Percentiles rank a stretch among this genome's conserved stretches.
Conservation (phyloP, 2,113 vertebrate species). For the Ctenodactylus gundi region DNA sequence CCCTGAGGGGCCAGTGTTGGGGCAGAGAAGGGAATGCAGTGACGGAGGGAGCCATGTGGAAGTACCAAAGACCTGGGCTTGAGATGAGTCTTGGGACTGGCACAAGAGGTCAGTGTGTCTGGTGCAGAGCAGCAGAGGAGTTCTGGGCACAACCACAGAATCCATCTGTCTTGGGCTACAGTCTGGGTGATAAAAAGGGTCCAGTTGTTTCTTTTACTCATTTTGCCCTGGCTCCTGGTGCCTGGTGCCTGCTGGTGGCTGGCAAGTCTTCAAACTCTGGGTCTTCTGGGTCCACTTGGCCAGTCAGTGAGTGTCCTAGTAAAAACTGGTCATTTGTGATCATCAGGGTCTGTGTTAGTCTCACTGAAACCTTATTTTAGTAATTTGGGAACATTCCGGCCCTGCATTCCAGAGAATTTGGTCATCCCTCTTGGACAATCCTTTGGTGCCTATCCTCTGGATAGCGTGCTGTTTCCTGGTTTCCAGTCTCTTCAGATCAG, state of each 20-base stretch:
- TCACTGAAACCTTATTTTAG: neutral
- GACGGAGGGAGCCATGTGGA: neutral
- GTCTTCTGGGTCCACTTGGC: neutral
- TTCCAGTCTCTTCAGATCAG: neutral
- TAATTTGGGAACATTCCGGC: neutral
- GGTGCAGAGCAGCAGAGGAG: fast-evolving
- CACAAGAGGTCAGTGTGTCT: neutral
- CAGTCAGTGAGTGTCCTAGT: fast-evolving
- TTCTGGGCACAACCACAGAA: neutral
- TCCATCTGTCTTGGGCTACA: neutral
- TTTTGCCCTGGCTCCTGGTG: neutral
- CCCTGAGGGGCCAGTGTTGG: neutral
- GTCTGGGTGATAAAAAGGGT: neutral
- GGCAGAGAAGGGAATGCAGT: neutral
- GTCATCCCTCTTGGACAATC: neutral
- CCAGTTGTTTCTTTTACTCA: neutral
- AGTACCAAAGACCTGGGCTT: neutral
- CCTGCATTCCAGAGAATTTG: neutral
- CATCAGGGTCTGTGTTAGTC: neutral
- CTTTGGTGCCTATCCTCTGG: neutral
- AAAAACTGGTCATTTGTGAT: neutral
- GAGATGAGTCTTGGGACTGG: neutral
- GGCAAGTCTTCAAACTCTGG: neutral
- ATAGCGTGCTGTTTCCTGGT: neutral
- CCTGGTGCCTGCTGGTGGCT: neutral